Evolutionary conservation across 2,113 vertebrate genomes (phyloP).

Genomic region (Eolophus roseicapilla): DNA sequence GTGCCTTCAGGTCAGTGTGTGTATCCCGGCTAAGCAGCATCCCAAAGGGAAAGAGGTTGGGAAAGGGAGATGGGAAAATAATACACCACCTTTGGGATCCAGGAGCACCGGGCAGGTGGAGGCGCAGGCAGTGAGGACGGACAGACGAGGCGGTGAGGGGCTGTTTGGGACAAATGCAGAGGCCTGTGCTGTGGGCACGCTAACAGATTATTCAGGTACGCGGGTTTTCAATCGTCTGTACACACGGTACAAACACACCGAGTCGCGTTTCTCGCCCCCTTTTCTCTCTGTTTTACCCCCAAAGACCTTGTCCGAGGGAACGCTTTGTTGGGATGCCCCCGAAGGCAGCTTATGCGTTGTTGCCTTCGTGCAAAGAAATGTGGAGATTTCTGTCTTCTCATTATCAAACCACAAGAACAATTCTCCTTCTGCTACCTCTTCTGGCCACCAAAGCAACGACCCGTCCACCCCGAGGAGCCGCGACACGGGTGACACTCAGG

Average conservation of each 20-base stretch:
- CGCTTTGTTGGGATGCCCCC: background rate
- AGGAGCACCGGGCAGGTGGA: background rate
- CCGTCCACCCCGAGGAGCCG: background rate
- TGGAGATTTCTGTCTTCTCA: background rate
- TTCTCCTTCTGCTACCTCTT: background rate
- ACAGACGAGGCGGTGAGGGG: fast-evolving
- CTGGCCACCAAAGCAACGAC: background rate
- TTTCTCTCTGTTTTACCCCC: background rate
- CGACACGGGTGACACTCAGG: fast-evolving
- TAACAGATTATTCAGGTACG: background rate
- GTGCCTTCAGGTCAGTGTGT: background rate
- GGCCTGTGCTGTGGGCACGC: background rate
- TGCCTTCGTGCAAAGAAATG: background rate
- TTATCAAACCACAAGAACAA: background rate
- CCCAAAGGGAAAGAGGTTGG: background rate
- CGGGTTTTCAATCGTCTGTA: fast-evolving
- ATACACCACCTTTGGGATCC: background rate
- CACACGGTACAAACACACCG: background rate
- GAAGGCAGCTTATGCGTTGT: background rate
- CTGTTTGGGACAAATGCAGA: background rate
- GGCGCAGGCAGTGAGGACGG: background rate
- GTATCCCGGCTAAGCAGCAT: background rate
- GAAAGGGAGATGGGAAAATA: background rate
- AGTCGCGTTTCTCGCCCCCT: fast-evolving
- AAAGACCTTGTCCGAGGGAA: background rate